Evolutionary conservation across 2,888 invertebrate species (phyloP), one percentile per base, ranked within the genome.

Genomic region (Habrosyne pyritoides): DNA sequence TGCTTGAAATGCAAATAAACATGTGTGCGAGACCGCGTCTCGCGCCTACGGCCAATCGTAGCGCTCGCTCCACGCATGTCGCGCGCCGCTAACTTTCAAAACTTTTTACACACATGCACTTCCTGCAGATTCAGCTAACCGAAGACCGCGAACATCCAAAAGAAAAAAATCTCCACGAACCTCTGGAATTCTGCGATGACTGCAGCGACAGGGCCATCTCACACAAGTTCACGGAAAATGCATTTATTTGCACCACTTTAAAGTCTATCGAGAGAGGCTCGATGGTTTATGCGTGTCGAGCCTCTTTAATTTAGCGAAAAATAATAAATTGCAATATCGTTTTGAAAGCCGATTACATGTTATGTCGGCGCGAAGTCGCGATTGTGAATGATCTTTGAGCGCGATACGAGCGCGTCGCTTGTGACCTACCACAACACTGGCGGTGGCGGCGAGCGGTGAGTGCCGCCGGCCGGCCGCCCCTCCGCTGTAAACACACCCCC

Each of bases 371-470:
- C 83, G 84, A 78, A 76, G 83, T 86, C 86, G 79, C 83, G 87
- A 81, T 78, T 65, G 81, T 76, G 83, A 86, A 80, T 89, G 86
- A 77, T 67, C 67, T 54, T 62, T 56, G 70, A 73, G 77, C 77
- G 80, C 82, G 76, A 74, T 78, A 79, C 87, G 84, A 77, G 84
- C 85, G 81, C 81, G 71, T 84, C 80, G 80, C 69, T 76, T 80
- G 87, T 91, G 94, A 94, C 94, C 94, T 94, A 94, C 94, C 94
- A 94, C 94, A 94, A 94, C 93, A 94, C 94, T 90, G 89, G 83
- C 87, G 77, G 75, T 79, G 79, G 82, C 79, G 71, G 75, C 81
- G 77, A 74, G 79, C 71, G 71, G 74, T 69, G 72, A 68, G 68
- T 72, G 73, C 71, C 70, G 61, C 60, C 62, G 73, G 68, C 81